phyloP scores from a whole-genome alignment of 1,140 invertebrate genomes.

The Eurosta solidaginis region DNA sequence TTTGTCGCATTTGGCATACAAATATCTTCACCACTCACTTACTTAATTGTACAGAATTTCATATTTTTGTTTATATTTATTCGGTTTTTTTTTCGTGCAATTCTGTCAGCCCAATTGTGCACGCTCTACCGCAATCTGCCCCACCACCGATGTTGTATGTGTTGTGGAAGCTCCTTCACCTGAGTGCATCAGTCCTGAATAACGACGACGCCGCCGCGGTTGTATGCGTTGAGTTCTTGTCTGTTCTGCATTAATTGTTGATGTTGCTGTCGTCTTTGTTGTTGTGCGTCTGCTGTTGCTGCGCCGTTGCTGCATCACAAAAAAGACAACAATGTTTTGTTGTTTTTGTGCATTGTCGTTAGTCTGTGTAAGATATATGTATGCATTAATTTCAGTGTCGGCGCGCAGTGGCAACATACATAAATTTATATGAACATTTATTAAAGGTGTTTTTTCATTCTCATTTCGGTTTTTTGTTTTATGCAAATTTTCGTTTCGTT shows the following conservation, averaged over 20 bases:
- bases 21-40: not conserved
- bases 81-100: not conserved
- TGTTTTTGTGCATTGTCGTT: slow-evolving; percentile 13
- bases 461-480: slow-evolving; percentile 56
- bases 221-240: not conserved
- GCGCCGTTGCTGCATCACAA: not conserved
- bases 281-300: not conserved
- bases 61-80: slow-evolving; percentile 31
- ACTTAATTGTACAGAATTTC: slow-evolving; percentile 34
- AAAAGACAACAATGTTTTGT: not conserved
- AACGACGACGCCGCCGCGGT: not conserved
- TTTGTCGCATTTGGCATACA: not conserved
- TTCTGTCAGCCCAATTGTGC: not conserved
- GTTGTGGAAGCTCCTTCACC: not conserved
- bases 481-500: too few species aligned
- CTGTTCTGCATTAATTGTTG: slow-evolving; percentile 6
- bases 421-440: slow-evolving; percentile 47
- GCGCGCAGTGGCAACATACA: not conserved
- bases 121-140: not conserved
- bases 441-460: not conserved
- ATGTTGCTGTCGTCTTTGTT: not conserved
- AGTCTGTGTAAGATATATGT: not conserved
- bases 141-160: too few species aligned
- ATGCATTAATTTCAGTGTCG: slow-evolving; percentile 30
- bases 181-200: not conserved